phyloP scores from a whole-genome alignment of 1,140 invertebrate species.

The Trichonephila clavata region DNA sequence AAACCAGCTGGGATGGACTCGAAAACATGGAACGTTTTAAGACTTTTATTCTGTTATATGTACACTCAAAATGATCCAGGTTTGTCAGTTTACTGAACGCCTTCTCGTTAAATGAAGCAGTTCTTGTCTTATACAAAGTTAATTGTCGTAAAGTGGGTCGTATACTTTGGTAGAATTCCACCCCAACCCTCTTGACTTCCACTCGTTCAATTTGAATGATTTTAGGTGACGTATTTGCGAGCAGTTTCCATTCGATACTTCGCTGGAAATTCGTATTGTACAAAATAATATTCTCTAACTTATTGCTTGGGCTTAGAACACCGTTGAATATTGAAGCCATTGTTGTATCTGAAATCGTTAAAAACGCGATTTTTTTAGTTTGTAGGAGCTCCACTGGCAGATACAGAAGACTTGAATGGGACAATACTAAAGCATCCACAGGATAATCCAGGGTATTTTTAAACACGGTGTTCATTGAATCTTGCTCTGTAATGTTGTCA shows the following conservation, averaged over 20 bases:
- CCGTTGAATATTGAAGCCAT: neutral
- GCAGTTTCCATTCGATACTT: neutral
- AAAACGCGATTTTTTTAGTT: neutral
- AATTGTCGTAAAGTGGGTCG: neutral
- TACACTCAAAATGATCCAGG: neutral
- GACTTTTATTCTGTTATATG: neutral
- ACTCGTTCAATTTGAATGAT: neutral
- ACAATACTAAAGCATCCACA: neutral
- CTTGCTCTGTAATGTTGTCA: neutral
- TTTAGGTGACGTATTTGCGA: neutral
- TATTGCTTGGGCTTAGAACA: no score
- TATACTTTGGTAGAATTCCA: neutral
- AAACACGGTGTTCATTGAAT: neutral
- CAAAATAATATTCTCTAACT: neutral
- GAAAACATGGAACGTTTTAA: neutral
- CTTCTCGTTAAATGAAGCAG: neutral
- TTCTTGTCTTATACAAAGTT: neutral
- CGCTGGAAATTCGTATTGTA: neutral
- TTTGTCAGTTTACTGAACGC: neutral
- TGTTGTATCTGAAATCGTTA: neutral
- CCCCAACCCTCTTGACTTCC: neutral
- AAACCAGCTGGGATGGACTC: neutral
- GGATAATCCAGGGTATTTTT: neutral
- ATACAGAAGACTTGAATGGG: neutral
- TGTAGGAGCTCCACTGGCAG: neutral